These are phyloP conservation scores for Apodemia mormo DNA, from an alignment of 2,888 invertebrate species.

Conservation along the genomic window DNA sequence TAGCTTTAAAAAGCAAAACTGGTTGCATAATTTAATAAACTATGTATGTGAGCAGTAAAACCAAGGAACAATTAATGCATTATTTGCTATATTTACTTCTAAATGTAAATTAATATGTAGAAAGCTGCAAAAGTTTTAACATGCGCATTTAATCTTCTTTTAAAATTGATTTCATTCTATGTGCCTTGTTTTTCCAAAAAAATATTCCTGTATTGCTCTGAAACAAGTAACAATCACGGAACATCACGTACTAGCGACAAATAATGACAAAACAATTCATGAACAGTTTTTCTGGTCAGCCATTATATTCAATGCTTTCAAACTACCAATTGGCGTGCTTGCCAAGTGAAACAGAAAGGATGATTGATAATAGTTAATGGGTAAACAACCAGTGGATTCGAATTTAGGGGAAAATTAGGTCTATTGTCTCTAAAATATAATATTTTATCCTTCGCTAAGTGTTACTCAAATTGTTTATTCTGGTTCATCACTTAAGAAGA, in stretches of 20 bases:
- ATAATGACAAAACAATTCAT: not conserved
- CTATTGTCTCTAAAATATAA: not conserved
- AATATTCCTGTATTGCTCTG: not conserved
- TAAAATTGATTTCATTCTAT: too few relatives aligned
- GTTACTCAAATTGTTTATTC: too few relatives aligned
- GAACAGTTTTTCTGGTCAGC: constrained; percentile 3
- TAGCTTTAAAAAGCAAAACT: too few relatives aligned
- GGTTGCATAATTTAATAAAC: too few relatives aligned
- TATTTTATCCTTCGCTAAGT: not conserved
- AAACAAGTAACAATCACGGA: constrained; percentile 5
- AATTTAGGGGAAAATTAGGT: not conserved
- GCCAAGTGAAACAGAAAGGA: not conserved
- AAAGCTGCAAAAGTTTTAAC: too few relatives aligned
- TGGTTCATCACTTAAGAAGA: too few relatives aligned
- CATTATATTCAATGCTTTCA: not conserved
- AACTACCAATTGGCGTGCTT: constrained; percentile 11
- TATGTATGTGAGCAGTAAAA: too few relatives aligned
- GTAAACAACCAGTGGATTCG: not conserved
- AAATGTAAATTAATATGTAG: too few relatives aligned
- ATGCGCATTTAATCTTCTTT: too few relatives aligned
- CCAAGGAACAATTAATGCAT: too few relatives aligned
- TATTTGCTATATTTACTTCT: too few relatives aligned
- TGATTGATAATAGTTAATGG: constrained; percentile 7
- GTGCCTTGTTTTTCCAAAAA: not conserved
- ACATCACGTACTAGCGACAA: constrained; percentile 1